A percentile compares a stretch with the other conserved stretches of the same genome.
Conservation (phyloP, 2,113 vertebrate species). For the Lamprotornis superbus region DNA sequence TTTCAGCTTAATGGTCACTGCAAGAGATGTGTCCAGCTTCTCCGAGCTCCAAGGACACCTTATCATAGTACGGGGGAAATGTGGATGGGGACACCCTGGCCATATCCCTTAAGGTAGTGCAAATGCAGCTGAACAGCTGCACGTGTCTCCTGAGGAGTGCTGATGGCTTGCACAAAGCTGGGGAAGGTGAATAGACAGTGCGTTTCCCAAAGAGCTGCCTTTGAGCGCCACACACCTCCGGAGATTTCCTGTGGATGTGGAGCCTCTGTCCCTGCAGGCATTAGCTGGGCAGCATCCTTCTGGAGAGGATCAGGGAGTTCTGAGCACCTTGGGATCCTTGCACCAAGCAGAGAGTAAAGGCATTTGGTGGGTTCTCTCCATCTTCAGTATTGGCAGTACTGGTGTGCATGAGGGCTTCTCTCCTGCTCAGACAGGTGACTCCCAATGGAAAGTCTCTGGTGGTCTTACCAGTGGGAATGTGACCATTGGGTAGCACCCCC, state of each 20-base stretch:
- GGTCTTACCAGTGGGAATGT: background rate
- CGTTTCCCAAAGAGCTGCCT: background rate
- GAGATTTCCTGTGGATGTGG: background rate
- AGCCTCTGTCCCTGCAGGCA: background rate
- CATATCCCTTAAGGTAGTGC: background rate
- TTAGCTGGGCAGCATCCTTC: background rate
- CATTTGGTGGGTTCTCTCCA: background rate
- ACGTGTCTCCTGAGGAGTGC: background rate
- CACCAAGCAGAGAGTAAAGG: background rate
- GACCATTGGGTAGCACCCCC: background rate
- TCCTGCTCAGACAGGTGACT: background rate
- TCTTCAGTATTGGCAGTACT: background rate
- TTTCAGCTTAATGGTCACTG: background rate
- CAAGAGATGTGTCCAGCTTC: background rate
- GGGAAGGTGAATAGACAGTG: background rate
- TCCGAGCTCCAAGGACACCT: background rate
- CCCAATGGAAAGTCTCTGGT: background rate
- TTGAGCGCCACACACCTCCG: rapidly evolving
- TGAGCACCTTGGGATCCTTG: background rate
- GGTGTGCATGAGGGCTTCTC: background rate
- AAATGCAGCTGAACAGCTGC: background rate
- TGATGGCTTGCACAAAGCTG: background rate
- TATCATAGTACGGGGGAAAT: background rate
- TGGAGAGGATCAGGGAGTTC: background rate
- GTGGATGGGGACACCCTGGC: background rate